phyloP scores from a whole-genome alignment of 64 coral and sea anemone genomes.

The Astreopora myriophthalma region DNA sequence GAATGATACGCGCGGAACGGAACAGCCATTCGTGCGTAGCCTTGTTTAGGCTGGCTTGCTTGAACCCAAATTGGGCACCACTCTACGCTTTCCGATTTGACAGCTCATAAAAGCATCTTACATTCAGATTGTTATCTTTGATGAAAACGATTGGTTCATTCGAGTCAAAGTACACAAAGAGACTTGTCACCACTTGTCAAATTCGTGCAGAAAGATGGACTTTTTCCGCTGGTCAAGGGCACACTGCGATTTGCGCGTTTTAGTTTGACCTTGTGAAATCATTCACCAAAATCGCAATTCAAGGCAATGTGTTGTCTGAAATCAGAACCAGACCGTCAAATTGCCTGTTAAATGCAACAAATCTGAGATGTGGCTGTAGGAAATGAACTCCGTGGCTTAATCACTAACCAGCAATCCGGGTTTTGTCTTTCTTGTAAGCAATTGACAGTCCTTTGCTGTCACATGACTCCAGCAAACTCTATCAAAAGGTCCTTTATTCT shows the following conservation, averaged over 20 bases:
- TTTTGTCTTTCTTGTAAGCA: conserved; percentile 20
- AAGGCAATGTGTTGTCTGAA: not conserved
- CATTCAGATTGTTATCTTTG: conserved; percentile 57
- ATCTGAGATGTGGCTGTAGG: not conserved
- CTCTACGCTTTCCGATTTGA: conserved; percentile 12
- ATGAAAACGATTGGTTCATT: conserved; percentile 72
- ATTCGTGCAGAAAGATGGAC: conserved; percentile 44
- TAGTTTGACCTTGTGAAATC: conserved; percentile 17
- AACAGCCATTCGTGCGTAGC: not conserved
- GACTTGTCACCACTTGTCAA: conserved; percentile 84
- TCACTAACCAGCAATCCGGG: not conserved
- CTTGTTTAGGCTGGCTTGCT: conserved; percentile 45
- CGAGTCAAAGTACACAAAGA: conserved; percentile 56
- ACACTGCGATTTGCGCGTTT: conserved; percentile 27
- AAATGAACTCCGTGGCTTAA: not conserved
- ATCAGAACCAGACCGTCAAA: not conserved
- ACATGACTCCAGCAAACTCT: not conserved
- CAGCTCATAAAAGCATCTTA: conserved; percentile 54
- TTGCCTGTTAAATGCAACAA: not conserved
- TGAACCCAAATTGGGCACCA: not conserved
- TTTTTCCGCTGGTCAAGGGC: conserved; percentile 47
- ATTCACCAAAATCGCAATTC: not conserved
- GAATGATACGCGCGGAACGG: not conserved
- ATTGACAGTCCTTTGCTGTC: conserved; percentile 1
- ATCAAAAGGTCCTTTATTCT: conserved; percentile 29